phyloP scores from a whole-genome alignment of 2,797 vertebrate species.

The Otus scops region DNA sequence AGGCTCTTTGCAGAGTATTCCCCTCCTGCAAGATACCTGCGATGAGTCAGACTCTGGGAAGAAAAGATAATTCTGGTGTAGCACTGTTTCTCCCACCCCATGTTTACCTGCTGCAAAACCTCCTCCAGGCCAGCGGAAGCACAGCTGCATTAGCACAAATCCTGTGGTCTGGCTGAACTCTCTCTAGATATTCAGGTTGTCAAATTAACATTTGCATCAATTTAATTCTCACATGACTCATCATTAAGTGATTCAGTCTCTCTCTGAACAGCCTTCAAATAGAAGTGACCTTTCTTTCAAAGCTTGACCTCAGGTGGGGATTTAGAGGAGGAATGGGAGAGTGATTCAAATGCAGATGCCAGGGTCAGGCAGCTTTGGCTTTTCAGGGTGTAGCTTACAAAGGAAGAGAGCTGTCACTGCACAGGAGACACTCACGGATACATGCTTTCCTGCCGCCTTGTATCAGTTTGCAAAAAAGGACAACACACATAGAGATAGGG shows the following conservation, averaged over 20 bases:
- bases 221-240: conserved; percentile 64
- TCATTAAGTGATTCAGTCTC: conserved; percentile 50
- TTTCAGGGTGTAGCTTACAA: not conserved
- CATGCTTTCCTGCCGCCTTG: not conserved
- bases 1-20: not conserved
- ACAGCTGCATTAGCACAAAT: not conserved
- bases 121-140: not conserved
- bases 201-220: conserved; percentile 52
- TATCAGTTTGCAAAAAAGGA: not conserved
- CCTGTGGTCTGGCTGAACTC: not conserved
- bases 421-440: not conserved
- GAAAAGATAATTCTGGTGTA: not conserved
- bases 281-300: conserved; percentile 58
- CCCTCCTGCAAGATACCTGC: not conserved
- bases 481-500: not conserved
- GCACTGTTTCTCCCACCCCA: not conserved
- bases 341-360: conserved; percentile 5
- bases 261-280: conserved; percentile 34
- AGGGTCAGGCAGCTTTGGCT: not conserved
- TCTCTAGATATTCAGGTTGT: not conserved
- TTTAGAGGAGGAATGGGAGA: not conserved
- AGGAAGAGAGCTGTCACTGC: not conserved
- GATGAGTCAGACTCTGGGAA: not conserved
- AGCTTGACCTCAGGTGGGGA: conserved; percentile 55
- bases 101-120: conserved; percentile 18